A percentile compares a stretch with the other conserved stretches of the same genome.
phyloP scores from a whole-genome alignment of 2,888 invertebrate genomes.

The Campoplex nolae region DNA sequence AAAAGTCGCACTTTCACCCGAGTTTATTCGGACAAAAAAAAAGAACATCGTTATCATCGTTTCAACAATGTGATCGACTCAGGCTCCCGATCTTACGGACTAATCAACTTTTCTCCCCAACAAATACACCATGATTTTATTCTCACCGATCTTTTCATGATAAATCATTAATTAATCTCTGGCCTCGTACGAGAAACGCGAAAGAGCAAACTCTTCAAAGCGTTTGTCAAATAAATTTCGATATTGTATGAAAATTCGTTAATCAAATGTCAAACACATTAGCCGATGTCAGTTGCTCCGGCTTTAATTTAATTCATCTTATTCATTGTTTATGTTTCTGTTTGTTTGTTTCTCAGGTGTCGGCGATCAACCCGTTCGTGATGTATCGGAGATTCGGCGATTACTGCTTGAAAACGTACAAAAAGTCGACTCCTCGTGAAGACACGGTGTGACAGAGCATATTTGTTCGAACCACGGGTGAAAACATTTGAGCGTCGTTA shows the following conservation, averaged over 20 bases:
- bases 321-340: conserved; percentile 28
- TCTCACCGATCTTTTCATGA: not conserved
- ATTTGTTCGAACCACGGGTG: not conserved
- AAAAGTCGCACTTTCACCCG: conserved; percentile 33
- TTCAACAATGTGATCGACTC: conserved; percentile 28
- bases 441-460: conserved; percentile 83
- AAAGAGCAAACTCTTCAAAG: not conserved
- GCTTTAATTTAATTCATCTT: not conserved
- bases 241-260: not conserved
- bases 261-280: not conserved
- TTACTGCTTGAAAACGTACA: conserved; percentile 82
- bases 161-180: not conserved
- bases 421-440: conserved; percentile 79
- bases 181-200: not conserved
- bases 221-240: not conserved
- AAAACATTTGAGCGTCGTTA: conserved; percentile 36
- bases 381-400: conserved; percentile 83
- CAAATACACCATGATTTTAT: not conserved
- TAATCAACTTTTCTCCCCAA: not conserved
- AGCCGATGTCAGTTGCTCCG: not conserved
- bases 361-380: conserved; percentile 80
- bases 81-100: not conserved
- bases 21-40: conserved; percentile 3
- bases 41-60: conserved; percentile 4
- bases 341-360: conserved; percentile 76